Evolutionary conservation across 2,113 vertebrate species (phyloP).

Genomic region (western clawed frog (Xenopus tropicalis)): DNA sequence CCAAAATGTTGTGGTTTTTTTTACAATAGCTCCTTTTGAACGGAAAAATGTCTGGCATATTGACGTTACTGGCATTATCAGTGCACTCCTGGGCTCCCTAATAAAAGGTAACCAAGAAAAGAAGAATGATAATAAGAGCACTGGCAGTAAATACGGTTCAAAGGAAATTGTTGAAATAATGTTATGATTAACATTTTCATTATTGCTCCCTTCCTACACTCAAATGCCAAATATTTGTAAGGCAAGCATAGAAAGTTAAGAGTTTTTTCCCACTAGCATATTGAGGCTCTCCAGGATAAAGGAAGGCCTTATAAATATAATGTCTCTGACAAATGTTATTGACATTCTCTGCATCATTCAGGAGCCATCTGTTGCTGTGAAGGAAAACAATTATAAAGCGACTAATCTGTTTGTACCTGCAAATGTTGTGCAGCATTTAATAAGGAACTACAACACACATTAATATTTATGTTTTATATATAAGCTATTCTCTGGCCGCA

Average conservation of each 20-base stretch:
- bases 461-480: too few species aligned
- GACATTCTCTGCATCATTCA: background rate
- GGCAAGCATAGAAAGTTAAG: background rate
- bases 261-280: background rate
- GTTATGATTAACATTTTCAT: slow-evolving; percentile 33
- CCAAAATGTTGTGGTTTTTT: too few species aligned
- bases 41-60: background rate
- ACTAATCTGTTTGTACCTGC: too few species aligned
- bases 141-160: slow-evolving; percentile 7
- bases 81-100: background rate
- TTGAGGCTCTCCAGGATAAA: too few species aligned
- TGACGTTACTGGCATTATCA: slow-evolving; percentile 33
- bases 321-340: background rate
- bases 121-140: slow-evolving; percentile 2
- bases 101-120: slow-evolving; percentile 3
- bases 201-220: slow-evolving; percentile 15
- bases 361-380: background rate
- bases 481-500: too few species aligned
- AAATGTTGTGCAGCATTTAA: too few species aligned
- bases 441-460: too few species aligned
- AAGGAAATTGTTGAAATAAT: slow-evolving; percentile 21
- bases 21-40: too few species aligned
- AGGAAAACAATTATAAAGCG: background rate
- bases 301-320: too few species aligned
- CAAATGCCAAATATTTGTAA: slow-evolving; percentile 5